Conservation (phyloP, 2,113 vertebrate species). For the Marcusenius ussheri region DNA sequence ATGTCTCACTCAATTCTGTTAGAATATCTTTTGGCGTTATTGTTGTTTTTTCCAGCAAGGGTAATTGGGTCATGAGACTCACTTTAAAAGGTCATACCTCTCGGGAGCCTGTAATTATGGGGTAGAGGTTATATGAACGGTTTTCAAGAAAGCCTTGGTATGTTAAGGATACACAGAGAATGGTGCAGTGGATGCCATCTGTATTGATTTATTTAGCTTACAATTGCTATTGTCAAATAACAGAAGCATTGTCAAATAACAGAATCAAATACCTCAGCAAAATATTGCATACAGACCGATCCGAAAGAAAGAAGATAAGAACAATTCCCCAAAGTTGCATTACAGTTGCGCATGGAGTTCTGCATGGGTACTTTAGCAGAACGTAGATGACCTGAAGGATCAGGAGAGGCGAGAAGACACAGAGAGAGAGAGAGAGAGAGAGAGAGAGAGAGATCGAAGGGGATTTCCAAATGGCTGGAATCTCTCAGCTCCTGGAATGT, state of each 20-base stretch:
- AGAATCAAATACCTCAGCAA: neutral
- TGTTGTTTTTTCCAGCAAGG: neutral
- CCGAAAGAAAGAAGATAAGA: neutral
- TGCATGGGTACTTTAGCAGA: neutral
- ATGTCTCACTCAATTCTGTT: neutral
- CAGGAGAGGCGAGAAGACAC: neutral
- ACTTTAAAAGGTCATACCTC: neutral
- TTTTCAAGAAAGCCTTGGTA: neutral
- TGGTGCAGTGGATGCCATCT: neutral
- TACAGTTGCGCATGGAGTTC: neutral
- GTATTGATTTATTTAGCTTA: neutral
- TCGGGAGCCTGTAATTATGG: neutral
- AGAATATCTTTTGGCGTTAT: neutral
- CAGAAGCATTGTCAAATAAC: neutral
- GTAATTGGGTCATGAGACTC: neutral
- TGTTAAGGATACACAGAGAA: neutral
- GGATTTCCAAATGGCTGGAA: conserved; percentile 52
- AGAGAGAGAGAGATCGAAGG: conserved; percentile 5
- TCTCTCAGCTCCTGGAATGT: conserved; percentile 57
- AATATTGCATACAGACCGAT: neutral
- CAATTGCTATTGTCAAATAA: neutral
- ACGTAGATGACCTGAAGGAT: neutral
- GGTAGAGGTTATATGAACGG: neutral
- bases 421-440: neutral
- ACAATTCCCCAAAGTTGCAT: neutral